Base-by-base conservation (phyloP, 2,113 vertebrate species). In the Heterocephalus glaber region DNA sequence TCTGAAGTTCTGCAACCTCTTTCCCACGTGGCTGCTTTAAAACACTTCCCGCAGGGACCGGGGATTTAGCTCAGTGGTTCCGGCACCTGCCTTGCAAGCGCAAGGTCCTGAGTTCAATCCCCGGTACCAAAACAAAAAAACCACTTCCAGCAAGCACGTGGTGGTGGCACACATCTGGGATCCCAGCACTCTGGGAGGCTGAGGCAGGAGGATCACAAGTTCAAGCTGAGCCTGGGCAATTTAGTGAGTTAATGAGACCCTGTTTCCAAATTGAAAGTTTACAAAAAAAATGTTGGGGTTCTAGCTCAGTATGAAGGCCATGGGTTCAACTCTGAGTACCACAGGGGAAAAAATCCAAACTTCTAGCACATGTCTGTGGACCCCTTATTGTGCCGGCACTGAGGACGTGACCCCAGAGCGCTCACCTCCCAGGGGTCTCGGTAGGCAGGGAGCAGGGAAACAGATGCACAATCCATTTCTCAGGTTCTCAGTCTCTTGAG, bases 391-490 rank as follows among this genome's bases (percentile, higher is more conserved):
- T 2, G 26, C 24, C 38, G 38, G 38, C 47, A 20, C 47, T 44
- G 11, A 26, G 58, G 65, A 52, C n/a, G 60, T 38, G 82, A 56
- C 7, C 38, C n/a, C 28, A 10, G 77, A 58, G 24, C 26, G 1
- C 2, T 1, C 20, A 10, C 49, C 30, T 70, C 26, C 68, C 41
- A 10, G 76, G 22, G 68, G 88, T 12, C 60, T 30, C 1, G 9
- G 54, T 7, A 7, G 77, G 47, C 72, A 41, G 61, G 10, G 14
- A 86, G 33, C 82, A 38, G 28, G 86, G 14, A 68, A 41, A 70
- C 3, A 22, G 0, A 26, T 5, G 17, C 2, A 1, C 4, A 63
- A 12, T 1, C n/a, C 24, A 19, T 1, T 60, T 22, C 24, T 47
- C 44, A 3, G 5, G 41, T 10, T 28, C 28, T 60, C 7, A 83